A percentile compares a stretch with the other conserved stretches of the same genome.
phyloP scores from a whole-genome alignment of 2,113 vertebrate genomes.

The Scomber scombrus region DNA sequence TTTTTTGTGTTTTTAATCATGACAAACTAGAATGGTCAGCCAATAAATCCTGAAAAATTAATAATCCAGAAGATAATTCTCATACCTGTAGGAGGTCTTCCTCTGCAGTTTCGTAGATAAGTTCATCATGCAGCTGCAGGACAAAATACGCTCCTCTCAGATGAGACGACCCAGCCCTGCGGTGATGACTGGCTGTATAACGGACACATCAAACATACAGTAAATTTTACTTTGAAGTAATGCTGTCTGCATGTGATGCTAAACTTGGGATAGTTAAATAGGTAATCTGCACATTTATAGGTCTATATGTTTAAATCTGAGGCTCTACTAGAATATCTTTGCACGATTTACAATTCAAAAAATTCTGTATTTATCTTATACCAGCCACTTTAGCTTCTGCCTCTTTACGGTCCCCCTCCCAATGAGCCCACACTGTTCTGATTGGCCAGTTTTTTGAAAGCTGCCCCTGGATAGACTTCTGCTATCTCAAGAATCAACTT shows the following conservation, averaged over 20 bases:
- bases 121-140: slow-evolving; percentile 96
- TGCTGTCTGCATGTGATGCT: neutral
- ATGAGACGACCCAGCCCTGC: slow-evolving; percentile 44
- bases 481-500: too few relatives aligned
- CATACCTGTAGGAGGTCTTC: slow-evolving; percentile 93
- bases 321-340: too few relatives aligned
- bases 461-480: too few relatives aligned
- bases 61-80: too few relatives aligned
- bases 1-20: neutral
- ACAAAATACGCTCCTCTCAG: slow-evolving; percentile 91
- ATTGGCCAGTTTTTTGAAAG: too few relatives aligned
- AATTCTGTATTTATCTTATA: too few relatives aligned
- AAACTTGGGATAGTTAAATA: neutral
- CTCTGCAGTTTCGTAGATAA: slow-evolving; percentile 94
- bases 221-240: neutral
- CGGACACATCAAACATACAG: neutral
- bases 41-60: neutral
- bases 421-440: too few relatives aligned
- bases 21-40: neutral
- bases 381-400: too few relatives aligned
- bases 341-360: too few relatives aligned
- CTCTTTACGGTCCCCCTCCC: too few relatives aligned
- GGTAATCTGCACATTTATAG: too few relatives aligned
- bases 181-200: slow-evolving; percentile 40
- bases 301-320: too few relatives aligned